Evolutionary conservation across 2,888 invertebrate genomes (phyloP).

Genomic region (Trichacis sp.): DNA sequence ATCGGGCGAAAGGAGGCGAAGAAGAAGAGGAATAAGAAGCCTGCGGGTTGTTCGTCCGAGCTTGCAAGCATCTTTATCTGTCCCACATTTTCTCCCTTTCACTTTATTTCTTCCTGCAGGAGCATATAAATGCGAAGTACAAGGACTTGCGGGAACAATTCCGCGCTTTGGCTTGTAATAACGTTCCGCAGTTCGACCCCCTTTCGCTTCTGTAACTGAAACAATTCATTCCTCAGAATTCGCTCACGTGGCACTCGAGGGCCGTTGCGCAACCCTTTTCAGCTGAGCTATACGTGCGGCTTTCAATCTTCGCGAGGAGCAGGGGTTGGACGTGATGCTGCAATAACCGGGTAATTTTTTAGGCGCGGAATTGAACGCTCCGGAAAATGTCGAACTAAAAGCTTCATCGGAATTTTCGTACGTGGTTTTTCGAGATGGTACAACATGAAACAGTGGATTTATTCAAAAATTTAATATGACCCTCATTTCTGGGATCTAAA

Average conservation of each 20-base stretch:
- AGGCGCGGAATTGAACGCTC: conserved; percentile 29
- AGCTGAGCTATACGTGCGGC: conserved; percentile 11
- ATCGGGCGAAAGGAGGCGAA: conserved; percentile 1
- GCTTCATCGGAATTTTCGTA: too few relatives aligned
- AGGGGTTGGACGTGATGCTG: conserved; percentile 31
- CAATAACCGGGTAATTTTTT: conserved; percentile 40
- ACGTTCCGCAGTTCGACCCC: conserved; percentile 40
- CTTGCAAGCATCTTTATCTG: conserved; percentile 6
- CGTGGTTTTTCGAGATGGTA: too few relatives aligned
- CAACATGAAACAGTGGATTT: too few relatives aligned
- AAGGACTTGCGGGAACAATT: conserved; percentile 55
- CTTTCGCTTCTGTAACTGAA: conserved; percentile 25
- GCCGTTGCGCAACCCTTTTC: conserved; percentile 34
- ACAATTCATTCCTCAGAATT: conserved; percentile 38
- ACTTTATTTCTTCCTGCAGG: conserved; percentile 7
- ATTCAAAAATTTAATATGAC: too few relatives aligned
- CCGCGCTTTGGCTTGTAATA: conserved; percentile 59
- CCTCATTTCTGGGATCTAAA: too few relatives aligned
- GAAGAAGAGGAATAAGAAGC: not conserved
- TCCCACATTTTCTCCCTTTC: conserved; percentile 8
- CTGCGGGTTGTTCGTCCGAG: conserved; percentile 7
- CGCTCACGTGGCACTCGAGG: conserved; percentile 29
- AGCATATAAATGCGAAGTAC: conserved; percentile 39
- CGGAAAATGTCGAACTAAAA: not conserved
- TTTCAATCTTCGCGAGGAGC: conserved; percentile 23